Percentiles rank a stretch among this genome's conserved stretches.
These are phyloP conservation scores for Rhynchophorus ferrugineus DNA, from an alignment of 1,140 invertebrate species.

Conservation along the genomic window DNA sequence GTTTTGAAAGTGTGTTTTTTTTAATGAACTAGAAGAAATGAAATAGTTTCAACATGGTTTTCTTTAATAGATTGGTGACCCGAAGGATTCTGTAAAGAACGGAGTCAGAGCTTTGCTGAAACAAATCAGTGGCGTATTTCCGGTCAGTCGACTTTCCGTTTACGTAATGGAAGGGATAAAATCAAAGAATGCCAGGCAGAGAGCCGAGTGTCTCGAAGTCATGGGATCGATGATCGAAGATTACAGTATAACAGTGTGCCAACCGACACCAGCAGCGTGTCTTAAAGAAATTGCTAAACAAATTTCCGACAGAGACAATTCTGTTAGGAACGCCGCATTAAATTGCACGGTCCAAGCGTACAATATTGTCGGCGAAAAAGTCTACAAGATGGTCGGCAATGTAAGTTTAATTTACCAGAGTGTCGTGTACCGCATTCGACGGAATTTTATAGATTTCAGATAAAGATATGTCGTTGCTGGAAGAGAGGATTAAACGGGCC, in stretches of 20 bases:
- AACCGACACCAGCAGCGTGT: conserved; percentile 65
- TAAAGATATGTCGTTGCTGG: conserved; percentile 87
- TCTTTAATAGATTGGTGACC: conserved; percentile 91
- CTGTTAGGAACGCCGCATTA: conserved; percentile 90
- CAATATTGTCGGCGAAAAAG: conserved; percentile 80
- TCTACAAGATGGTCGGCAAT: conserved; percentile 87
- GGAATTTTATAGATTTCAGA: conserved; percentile 69
- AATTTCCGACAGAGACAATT: conserved; percentile 92
- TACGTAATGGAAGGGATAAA: conserved; percentile 90
- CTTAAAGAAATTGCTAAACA: conserved; percentile 89
- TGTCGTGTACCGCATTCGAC: too few species aligned
- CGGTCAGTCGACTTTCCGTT: conserved; percentile 81
- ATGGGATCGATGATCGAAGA: conserved; percentile 79
- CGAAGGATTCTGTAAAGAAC: conserved; percentile 88
- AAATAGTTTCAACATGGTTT: too few species aligned
- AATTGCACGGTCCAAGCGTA: conserved; percentile 91
- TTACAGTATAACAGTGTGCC: conserved; percentile 65
- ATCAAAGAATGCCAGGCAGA: conserved; percentile 92
- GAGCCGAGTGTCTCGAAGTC: conserved; percentile 92
- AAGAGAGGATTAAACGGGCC: conserved; percentile 89
- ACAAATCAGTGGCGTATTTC: conserved; percentile 78
- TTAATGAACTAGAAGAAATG: too few species aligned
- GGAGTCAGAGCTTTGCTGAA: conserved; percentile 81
- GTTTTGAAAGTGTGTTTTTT: conserved; percentile 29
- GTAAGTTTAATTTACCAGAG: conserved; percentile 43